These are phyloP conservation scores for Idris sp. DNA, from an alignment of 1,140 invertebrate species.

Conservation along the genomic window DNA sequence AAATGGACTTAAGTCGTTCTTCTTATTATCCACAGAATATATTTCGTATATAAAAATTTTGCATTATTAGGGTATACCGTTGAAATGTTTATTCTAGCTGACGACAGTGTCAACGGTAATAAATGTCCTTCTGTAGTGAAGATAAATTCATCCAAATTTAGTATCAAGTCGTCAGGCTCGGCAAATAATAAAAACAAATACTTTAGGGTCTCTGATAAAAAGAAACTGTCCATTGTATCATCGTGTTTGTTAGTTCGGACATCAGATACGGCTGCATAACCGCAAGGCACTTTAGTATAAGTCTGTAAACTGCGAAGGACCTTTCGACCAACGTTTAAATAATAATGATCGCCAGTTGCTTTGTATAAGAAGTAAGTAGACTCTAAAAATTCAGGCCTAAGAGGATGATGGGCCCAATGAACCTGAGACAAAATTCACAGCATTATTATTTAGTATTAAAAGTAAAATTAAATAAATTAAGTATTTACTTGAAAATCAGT, in stretches of 20 bases:
- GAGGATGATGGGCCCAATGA: slow-evolving; percentile 98
- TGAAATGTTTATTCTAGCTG: slow-evolving; percentile 73
- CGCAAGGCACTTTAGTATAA: slow-evolving; percentile 95
- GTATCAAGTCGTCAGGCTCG: slow-evolving; percentile 89
- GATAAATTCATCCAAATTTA: slow-evolving; percentile 97
- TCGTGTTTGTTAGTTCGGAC: slow-evolving; percentile 92
- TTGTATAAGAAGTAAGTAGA: slow-evolving; percentile 98
- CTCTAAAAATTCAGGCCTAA: slow-evolving; percentile 98
- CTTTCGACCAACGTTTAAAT: slow-evolving; percentile 94
- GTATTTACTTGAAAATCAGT: slow-evolving; percentile 93
- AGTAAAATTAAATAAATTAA: too few relatives aligned
- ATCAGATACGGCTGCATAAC: slow-evolving; percentile 97
- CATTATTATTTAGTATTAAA: too few relatives aligned
- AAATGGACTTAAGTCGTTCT: too few relatives aligned
- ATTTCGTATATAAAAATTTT: too few relatives aligned
- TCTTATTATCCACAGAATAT: too few relatives aligned
- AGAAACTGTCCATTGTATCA: slow-evolving; percentile 98
- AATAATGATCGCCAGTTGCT: slow-evolving; percentile 96
- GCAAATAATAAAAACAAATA: slow-evolving; percentile 97
- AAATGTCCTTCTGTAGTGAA: slow-evolving; percentile 99
- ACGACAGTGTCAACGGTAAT: slow-evolving; percentile 90
- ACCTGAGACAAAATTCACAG: slow-evolving; percentile 83
- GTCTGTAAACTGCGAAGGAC: slow-evolving; percentile 94
- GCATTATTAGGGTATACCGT: slow-evolving; percentile 76
- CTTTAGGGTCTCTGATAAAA: slow-evolving; percentile 98